phyloP scores from a whole-genome alignment of 2,113 vertebrate genomes.

The Poicephalus meyeri region DNA sequence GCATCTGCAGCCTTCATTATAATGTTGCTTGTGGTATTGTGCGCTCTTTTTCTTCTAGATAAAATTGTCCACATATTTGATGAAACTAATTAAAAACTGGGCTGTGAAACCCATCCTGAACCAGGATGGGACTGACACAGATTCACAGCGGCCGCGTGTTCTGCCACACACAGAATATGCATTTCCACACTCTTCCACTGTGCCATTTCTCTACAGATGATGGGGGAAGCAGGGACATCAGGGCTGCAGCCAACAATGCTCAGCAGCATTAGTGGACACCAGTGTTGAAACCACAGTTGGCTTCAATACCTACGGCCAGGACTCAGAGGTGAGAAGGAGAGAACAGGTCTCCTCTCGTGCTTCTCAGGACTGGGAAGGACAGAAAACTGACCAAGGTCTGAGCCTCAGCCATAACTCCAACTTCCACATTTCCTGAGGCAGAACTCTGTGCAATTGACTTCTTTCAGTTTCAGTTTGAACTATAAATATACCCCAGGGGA shows the following conservation, averaged over 20 bases:
- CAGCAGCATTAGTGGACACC: not conserved
- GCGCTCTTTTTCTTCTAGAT: not conserved
- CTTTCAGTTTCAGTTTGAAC: not conserved
- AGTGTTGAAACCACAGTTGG: accelerated
- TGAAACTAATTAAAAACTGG: not conserved
- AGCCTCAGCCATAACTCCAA: not conserved
- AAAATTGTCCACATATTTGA: not conserved
- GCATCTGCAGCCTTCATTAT: not conserved
- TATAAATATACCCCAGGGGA: not conserved
- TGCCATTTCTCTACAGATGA: accelerated
- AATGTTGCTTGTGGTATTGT: not conserved
- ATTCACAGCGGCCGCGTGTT: not conserved
- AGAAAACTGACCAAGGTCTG: not conserved
- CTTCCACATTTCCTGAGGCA: not conserved
- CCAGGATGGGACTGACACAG: not conserved
- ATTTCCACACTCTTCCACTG: not conserved
- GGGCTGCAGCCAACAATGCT: not conserved
- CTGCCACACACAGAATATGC: not conserved
- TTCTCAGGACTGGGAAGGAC: not conserved
- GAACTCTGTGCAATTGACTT: not conserved
- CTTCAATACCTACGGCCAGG: not conserved
- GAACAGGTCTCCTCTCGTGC: not conserved
- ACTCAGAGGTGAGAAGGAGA: not conserved
- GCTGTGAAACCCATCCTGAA: not conserved
- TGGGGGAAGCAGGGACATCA: not conserved